Percentiles rank a stretch among this genome's conserved stretches.
These are phyloP conservation scores for Apteryx owenii DNA, from an alignment of 2,113 vertebrate genomes.

Conservation along the genomic window DNA sequence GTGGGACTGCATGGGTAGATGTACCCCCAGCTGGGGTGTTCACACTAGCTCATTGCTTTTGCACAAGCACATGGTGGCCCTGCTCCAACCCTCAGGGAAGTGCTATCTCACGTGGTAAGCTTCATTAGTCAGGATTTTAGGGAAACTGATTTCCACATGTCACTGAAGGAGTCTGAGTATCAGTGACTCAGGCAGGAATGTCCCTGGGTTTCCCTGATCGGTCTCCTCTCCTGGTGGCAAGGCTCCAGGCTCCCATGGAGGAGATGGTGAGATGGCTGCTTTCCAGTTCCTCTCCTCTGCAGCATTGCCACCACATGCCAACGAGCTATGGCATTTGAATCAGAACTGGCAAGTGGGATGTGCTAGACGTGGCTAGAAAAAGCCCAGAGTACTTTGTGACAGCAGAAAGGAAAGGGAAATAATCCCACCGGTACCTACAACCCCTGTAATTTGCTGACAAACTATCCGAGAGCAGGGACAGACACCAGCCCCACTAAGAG, in stretches of 20 bases:
- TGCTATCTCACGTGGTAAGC: too few relatives aligned
- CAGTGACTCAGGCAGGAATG: not conserved
- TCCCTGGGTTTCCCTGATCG: not conserved
- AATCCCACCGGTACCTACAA: not conserved
- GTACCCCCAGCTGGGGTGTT: not conserved
- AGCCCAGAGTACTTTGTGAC: not conserved
- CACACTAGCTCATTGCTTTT: not conserved
- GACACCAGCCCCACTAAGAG: not conserved
- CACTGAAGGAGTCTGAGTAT: not conserved
- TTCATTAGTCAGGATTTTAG: not conserved
- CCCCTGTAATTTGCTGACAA: not conserved
- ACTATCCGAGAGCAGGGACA: not conserved
- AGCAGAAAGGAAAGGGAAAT: not conserved
- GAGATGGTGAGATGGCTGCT: conserved; percentile 14
- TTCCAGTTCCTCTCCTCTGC: not conserved
- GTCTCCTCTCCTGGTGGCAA: not conserved
- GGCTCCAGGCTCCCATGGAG: not conserved
- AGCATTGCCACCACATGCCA: not conserved
- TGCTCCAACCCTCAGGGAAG: not conserved
- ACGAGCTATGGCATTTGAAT: not conserved
- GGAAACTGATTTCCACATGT: not conserved
- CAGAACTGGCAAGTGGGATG: not conserved
- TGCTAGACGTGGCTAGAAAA: not conserved
- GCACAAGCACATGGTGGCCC: not conserved
- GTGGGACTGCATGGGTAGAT: not conserved